phyloP scores from a whole-genome alignment of 2,113 vertebrate genomes.

The Heterotilapia buettikoferi region DNA sequence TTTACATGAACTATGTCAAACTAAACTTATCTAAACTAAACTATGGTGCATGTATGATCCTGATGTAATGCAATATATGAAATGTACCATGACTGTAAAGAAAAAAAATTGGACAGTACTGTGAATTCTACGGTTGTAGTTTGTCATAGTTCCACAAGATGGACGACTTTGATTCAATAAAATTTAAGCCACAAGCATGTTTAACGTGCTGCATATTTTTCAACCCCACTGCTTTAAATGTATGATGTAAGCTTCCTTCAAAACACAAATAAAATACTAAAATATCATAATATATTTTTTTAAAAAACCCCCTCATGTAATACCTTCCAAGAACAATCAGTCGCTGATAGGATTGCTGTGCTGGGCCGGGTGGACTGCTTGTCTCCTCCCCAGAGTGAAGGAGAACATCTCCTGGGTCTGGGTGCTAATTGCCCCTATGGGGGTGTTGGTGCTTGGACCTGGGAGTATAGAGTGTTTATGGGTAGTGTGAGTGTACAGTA shows the following conservation, averaged over 20 bases:
- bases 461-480: neutral
- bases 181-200: neutral
- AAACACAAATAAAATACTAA: neutral
- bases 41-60: neutral
- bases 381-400: neutral
- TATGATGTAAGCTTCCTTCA: neutral
- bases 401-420: neutral
- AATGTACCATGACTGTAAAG: neutral
- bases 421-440: neutral
- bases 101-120: neutral
- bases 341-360: neutral
- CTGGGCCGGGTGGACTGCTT: neutral
- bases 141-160: neutral
- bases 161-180: neutral
- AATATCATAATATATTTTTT: neutral
- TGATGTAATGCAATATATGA: neutral
- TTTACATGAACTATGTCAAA: neutral
- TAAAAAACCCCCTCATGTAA: neutral
- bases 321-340: neutral
- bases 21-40: neutral
- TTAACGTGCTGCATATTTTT: neutral
- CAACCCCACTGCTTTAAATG: neutral
- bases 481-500: neutral
- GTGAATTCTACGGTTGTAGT: neutral
- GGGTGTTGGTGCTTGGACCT: neutral